These are phyloP conservation scores for Heliconius himera DNA, from an alignment of 1,140 invertebrate species.

Conservation along the genomic window DNA sequence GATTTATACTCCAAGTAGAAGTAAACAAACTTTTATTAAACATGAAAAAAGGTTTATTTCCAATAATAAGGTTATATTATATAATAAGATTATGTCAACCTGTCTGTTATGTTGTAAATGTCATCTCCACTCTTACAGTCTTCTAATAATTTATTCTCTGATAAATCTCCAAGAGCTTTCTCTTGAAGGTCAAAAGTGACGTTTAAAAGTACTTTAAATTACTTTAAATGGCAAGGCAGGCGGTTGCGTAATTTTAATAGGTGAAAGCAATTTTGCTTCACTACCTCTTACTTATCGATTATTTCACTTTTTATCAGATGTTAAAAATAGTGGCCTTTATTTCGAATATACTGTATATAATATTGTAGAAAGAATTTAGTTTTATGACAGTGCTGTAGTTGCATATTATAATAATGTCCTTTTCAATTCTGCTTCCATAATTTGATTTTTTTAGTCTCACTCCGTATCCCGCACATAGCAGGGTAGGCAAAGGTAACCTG, in stretches of 20 bases:
- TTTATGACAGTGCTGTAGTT: too few species aligned
- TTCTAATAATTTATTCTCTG: neutral
- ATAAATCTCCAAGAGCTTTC: slow-evolving; percentile 1
- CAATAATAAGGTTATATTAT: neutral
- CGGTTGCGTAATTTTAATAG: slow-evolving; percentile 25
- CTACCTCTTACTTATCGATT: neutral
- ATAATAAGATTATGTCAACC: neutral
- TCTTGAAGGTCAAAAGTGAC: slow-evolving; percentile 22
- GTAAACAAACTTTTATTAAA: slow-evolving; percentile 5
- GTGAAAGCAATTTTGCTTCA: slow-evolving; percentile 20
- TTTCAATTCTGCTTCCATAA: neutral
- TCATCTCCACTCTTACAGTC: neutral
- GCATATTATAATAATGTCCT: neutral
- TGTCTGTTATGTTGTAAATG: neutral
- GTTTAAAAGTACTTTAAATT: slow-evolving; percentile 14
- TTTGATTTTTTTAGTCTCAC: too few species aligned
- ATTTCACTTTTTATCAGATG: neutral
- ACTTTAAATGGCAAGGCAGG: slow-evolving; percentile 17
- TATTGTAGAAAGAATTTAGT: too few species aligned
- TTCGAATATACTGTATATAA: neutral
- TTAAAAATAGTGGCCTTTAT: neutral
- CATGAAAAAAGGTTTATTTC: neutral
- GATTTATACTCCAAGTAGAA: neutral
- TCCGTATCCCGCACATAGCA: too few species aligned
- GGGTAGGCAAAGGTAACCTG: too few species aligned